Evolutionary conservation across 2,888 invertebrate species (phyloP).

Genomic region (Halocaridina rubra): DNA sequence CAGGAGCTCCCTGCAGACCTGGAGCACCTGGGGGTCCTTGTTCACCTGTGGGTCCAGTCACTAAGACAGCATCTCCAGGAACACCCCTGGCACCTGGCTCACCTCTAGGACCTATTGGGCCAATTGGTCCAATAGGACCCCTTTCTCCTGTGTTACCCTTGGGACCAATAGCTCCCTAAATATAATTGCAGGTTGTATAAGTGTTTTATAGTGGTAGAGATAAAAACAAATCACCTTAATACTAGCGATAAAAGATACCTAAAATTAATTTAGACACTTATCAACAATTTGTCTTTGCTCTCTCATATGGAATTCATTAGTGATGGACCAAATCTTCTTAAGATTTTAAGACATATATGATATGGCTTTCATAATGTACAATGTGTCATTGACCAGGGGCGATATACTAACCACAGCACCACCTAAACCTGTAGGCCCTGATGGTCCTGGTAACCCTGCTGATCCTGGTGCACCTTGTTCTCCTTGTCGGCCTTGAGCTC

Average conservation of each 20-base stretch:
- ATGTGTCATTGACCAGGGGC: too few relatives aligned
- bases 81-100: slow-evolving; percentile 53
- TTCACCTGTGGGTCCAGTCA: slow-evolving; percentile 64
- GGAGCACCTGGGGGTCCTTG: slow-evolving; percentile 65
- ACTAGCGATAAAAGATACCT: too few relatives aligned
- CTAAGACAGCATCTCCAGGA: slow-evolving; percentile 53
- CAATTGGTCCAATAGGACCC: slow-evolving; percentile 67
- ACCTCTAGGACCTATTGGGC: slow-evolving; percentile 67
- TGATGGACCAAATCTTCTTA: too few relatives aligned
- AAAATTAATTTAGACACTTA: too few relatives aligned
- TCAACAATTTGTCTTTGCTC: too few relatives aligned
- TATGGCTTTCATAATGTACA: too few relatives aligned
- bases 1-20: slow-evolving; percentile 65
- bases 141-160: slow-evolving; percentile 56
- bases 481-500: slow-evolving; percentile 30
- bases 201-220: too few relatives aligned
- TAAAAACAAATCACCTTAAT: too few relatives aligned
- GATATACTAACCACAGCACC: slow-evolving; percentile 52
- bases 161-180: slow-evolving; percentile 64
- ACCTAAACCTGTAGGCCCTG: slow-evolving; percentile 45
- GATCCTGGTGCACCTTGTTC: slow-evolving; percentile 34
- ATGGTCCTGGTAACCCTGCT: slow-evolving; percentile 46
- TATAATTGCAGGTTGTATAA: not conserved
- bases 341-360: too few relatives aligned
- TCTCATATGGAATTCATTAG: too few relatives aligned